Percentiles rank a stretch among this genome's conserved stretches.
Conservation (phyloP, 1,140 invertebrate species). For the Drosophila eugracilis region DNA sequence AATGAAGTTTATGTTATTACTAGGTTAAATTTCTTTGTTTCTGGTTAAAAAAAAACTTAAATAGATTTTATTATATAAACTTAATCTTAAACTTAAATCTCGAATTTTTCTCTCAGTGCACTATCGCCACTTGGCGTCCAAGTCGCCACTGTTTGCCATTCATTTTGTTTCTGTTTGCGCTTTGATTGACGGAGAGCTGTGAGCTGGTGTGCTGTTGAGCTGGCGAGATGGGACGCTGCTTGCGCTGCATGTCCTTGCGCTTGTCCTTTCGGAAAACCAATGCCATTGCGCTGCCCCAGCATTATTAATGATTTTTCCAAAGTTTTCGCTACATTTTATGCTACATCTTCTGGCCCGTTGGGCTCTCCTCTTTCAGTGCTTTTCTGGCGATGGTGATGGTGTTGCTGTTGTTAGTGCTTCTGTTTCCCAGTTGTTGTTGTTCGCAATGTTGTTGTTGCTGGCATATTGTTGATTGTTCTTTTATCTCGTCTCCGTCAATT, state of each 20-base stretch:
- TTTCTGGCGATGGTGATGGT: too few relatives aligned
- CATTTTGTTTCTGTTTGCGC: conserved; percentile 83
- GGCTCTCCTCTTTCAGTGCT: conserved; percentile 23
- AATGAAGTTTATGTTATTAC: too few relatives aligned
- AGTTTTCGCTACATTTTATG: conserved; percentile 83
- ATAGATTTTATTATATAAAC: too few relatives aligned
- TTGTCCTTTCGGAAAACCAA: conserved; percentile 74
- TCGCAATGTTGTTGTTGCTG: conserved; percentile 44
- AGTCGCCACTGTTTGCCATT: conserved; percentile 77
- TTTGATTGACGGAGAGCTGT: conserved; percentile 78
- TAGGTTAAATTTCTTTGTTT: too few relatives aligned
- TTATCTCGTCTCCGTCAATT: conserved; percentile 83
- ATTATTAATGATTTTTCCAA: conserved; percentile 84
- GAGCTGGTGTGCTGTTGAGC: conserved; percentile 37
- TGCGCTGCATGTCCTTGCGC: conserved; percentile 77
- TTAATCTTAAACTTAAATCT: neutral
- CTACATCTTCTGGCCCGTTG: conserved; percentile 63
- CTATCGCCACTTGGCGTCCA: conserved; percentile 44
- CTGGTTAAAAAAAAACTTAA: too few relatives aligned
- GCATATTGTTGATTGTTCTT: conserved; percentile 81
- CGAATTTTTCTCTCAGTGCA: conserved; percentile 21
- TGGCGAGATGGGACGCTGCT: conserved; percentile 1
- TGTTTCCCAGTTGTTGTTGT: too few relatives aligned
- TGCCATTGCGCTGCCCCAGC: conserved; percentile 74
- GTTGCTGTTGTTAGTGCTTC: conserved; percentile 12